Conservation (phyloP, 2,888 invertebrate species). For the Yponomeuta cagnagella region DNA sequence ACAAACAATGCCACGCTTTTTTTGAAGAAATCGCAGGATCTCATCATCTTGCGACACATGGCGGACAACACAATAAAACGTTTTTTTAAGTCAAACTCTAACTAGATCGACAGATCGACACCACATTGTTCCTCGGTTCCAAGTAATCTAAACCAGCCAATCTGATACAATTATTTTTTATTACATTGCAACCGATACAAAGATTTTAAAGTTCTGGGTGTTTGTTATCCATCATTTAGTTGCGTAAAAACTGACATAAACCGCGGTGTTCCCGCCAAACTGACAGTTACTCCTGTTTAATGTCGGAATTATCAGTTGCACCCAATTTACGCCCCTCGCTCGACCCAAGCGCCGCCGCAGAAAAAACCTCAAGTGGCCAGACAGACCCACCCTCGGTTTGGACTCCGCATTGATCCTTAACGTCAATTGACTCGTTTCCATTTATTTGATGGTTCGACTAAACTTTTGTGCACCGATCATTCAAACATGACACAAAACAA, state of each 20-base stretch:
- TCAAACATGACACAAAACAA: conserved; percentile 19
- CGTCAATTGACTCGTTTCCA: conserved; percentile 65
- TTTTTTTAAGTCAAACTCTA: background rate
- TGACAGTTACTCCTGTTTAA: conserved; percentile 68
- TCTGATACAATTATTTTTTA: too few species aligned
- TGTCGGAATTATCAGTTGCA: conserved; percentile 69
- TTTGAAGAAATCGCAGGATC: background rate
- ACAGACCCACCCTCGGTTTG: conserved; percentile 31
- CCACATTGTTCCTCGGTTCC: too few species aligned
- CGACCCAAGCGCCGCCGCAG: conserved; percentile 24
- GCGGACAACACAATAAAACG: background rate
- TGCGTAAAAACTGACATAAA: conserved; percentile 60
- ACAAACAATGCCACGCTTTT: background rate
- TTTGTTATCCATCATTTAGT: conserved; percentile 48
- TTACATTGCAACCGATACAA: background rate
- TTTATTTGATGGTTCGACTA: conserved; percentile 36
- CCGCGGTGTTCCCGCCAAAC: conserved; percentile 47
- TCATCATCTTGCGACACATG: background rate
- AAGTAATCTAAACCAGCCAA: too few species aligned
- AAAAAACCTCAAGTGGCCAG: conserved; percentile 58
- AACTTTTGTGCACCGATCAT: conserved; percentile 22
- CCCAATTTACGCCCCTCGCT: conserved; percentile 58
- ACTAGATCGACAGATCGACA: too few species aligned
- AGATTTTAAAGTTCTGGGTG: conserved; percentile 7
- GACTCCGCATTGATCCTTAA: background rate